Evolutionary conservation across 2,797 vertebrate species (phyloP), one percentile per base, ranked within the genome.

Genomic region (Phataginus tetradactyla): DNA sequence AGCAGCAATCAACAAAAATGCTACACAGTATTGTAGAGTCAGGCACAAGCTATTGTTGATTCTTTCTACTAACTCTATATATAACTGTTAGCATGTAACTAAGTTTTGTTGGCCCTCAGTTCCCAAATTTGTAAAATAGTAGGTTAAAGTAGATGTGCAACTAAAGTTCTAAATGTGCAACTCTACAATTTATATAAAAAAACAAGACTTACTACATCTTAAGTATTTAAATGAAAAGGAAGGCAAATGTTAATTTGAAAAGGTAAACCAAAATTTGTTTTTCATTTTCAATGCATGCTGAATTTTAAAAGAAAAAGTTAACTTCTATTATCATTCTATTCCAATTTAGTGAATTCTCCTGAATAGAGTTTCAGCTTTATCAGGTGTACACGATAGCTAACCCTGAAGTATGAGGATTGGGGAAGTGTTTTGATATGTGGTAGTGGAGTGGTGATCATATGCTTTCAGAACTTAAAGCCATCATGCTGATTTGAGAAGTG

Each of bases 261-360:
- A 81, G 8, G 17, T 61, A 85, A 86, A 53, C 17, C 7, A 32
- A 14, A 14, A 68, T 72, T 77, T 77, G 5, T 32, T 63, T 63
- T 49, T 77, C 45, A 45, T 45, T 71, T 2, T 20, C 74, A 92
- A 59, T 32, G 14, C 4, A 57, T 64, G 59, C 3, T 94, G 29
- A 95, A 55, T 89, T 53, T 72, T 86, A 92, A 87, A 86, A 75
- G n/a, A 71, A 92, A 80, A 94, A 78, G 21, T 32, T 69, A 34
- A 81, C 15, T 68, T 87, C 34, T 55, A 66, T 27, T 86, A 21
- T 68, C 53, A 49, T 59, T 86, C 34, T 66, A 77, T 63, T 93
- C 68, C 63, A 89, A 51, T 34, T 64, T 64, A 90, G 57, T 68
- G 23, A 86, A 45, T 51, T 2, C n/a, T 75, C 69, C 27, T 45